These are phyloP conservation scores for Coptotermes formosanus DNA, from an alignment of 1,140 invertebrate species.

Conservation along the genomic window DNA sequence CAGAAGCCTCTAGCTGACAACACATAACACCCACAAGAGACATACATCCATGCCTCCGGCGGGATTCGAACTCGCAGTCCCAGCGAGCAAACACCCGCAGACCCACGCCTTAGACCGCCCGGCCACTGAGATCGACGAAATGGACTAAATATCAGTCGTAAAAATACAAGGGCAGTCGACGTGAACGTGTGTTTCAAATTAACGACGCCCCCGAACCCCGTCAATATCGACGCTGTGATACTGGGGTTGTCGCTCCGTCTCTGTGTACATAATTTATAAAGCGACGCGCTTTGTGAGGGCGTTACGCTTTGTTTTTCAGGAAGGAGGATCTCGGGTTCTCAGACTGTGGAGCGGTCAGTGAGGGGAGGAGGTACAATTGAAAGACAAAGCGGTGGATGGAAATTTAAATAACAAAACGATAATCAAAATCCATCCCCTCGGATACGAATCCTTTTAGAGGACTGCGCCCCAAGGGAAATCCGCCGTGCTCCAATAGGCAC, in stretches of 20 bases:
- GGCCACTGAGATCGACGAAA: no score
- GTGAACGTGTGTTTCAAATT: no score
- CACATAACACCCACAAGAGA: no score
- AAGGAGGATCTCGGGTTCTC: neutral
- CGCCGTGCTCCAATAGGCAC: neutral
- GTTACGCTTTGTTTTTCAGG: neutral
- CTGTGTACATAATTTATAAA: neutral
- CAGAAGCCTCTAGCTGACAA: no score
- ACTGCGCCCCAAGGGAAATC: neutral
- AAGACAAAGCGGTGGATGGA: neutral
- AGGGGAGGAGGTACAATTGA: neutral
- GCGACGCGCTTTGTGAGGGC: no score
- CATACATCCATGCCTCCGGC: no score
- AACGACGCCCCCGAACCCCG: neutral
- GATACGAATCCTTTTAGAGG: neutral
- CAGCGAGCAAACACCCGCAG: no score
- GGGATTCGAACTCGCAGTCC: no score
- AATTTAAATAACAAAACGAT: neutral
- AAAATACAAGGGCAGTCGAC: no score
- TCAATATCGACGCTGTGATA: neutral
- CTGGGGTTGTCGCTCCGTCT: no score
- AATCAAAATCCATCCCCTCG: neutral
- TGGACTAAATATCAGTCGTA: no score
- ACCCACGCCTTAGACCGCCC: no score
- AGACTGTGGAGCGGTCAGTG: neutral